Evolutionary conservation across 1,140 invertebrate genomes (phyloP).

Genomic region (Aphaenogaster rudis): DNA sequence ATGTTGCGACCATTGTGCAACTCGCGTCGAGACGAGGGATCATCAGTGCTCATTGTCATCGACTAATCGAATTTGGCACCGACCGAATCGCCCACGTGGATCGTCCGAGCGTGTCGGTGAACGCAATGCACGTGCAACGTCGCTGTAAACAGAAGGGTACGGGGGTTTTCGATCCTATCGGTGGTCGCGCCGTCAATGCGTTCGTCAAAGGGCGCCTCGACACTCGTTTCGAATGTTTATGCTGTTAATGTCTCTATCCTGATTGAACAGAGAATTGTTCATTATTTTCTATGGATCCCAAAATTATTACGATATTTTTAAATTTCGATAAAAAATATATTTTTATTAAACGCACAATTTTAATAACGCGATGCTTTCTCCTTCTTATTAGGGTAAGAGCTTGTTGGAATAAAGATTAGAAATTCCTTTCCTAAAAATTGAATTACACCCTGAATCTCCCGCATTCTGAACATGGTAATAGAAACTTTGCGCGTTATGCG

Average conservation of each 20-base stretch:
- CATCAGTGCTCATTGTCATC: constrained; percentile 81
- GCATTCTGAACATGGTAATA: not conserved
- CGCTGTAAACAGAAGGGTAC: constrained; percentile 23
- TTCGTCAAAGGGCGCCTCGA: constrained; percentile 18
- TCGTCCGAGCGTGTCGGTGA: constrained; percentile 35
- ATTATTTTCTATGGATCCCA: not conserved
- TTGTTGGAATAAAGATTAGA: not conserved
- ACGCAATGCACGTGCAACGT: constrained; percentile 29
- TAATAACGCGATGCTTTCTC: not conserved
- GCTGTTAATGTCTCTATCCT: not conserved
- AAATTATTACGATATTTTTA: not conserved
- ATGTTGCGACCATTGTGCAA: constrained; percentile 72
- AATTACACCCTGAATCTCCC: not conserved
- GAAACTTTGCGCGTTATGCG: constrained; percentile 9
- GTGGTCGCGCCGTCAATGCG: constrained; percentile 21
- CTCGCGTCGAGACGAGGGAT: constrained; percentile 77
- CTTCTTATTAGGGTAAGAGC: not conserved
- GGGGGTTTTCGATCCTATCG: constrained; percentile 15
- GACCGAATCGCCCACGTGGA: constrained; percentile 72
- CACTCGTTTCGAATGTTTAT: constrained; percentile 27
- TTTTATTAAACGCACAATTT: not conserved
- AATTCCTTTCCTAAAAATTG: not conserved
- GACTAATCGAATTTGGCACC: constrained; percentile 81
- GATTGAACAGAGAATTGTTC: not conserved
- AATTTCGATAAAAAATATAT: not conserved